Conservation (phyloP, 2,797 vertebrate genomes). For the Lepidocolaptes lacrymiger region DNA sequence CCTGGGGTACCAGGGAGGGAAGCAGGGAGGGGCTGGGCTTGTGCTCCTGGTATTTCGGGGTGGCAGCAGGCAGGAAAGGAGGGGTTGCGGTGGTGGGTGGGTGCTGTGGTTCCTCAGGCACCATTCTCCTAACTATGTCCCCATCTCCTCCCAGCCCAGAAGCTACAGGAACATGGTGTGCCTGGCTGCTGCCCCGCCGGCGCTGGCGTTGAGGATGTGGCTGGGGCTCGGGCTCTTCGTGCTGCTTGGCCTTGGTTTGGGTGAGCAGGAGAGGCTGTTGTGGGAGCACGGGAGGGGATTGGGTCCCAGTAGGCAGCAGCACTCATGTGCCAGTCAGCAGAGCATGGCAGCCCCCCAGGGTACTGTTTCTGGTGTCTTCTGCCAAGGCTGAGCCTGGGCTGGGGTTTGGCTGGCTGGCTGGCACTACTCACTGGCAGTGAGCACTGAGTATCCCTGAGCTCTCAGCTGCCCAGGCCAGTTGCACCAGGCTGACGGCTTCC, state of each 20-base stretch:
- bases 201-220: not conserved
- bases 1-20: not conserved
- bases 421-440: accelerated
- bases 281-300: not conserved
- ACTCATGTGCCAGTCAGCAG: accelerated
- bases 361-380: not conserved
- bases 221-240: not conserved
- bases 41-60: accelerated
- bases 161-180: not conserved
- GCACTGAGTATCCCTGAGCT: not conserved
- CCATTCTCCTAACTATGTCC: accelerated
- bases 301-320: not conserved
- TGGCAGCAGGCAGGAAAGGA: not conserved
- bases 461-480: not conserved
- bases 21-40: accelerated
- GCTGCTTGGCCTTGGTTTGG: not conserved
- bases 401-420: not conserved
- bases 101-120: not conserved
- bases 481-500: not conserved
- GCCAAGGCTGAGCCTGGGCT: not conserved
- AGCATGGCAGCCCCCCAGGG: not conserved
- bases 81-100: accelerated
- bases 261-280: conserved; percentile 2
- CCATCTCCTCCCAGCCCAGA: not conserved
- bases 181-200: not conserved